Percentiles rank a stretch among this genome's conserved stretches.
Conservation (phyloP, 2,888 invertebrate species). For the Athalia cordata region DNA sequence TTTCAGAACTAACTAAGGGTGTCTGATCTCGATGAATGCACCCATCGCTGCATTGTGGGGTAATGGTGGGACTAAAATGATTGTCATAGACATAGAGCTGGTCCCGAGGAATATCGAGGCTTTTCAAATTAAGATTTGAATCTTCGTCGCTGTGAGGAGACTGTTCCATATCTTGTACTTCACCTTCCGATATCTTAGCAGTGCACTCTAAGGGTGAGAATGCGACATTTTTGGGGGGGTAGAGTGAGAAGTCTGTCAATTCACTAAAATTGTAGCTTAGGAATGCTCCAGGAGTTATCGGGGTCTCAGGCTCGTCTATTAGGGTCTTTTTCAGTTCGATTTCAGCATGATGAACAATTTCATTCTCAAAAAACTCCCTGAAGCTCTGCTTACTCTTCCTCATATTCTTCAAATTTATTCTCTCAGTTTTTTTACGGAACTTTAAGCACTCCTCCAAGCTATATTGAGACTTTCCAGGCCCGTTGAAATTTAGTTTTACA, state of each 20-base stretch:
- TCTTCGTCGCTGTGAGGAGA: neutral
- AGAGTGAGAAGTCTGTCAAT: slow-evolving; percentile 52
- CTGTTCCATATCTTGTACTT: neutral
- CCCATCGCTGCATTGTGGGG: neutral
- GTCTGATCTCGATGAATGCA: neutral
- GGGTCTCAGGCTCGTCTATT: slow-evolving; percentile 31
- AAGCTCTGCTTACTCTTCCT: slow-evolving; percentile 56
- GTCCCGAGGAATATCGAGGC: neutral
- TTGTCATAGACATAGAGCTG: slow-evolving; percentile 6
- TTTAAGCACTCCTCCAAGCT: slow-evolving; percentile 31
- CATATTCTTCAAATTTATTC: slow-evolving; percentile 57
- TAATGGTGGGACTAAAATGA: neutral
- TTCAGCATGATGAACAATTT: slow-evolving; percentile 55
- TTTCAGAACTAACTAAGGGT: neutral
- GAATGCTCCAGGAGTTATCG: slow-evolving; percentile 48
- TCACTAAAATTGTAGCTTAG: slow-evolving; percentile 50
- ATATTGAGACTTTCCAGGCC: neutral
- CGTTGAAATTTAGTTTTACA: neutral
- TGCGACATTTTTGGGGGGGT: slow-evolving; percentile 47
- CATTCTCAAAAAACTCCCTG: slow-evolving; percentile 57
- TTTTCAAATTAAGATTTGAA: neutral
- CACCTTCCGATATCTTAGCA: slow-evolving; percentile 29
- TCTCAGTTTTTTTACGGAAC: slow-evolving; percentile 43
- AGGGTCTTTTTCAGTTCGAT: slow-evolving; percentile 50
- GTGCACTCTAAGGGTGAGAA: slow-evolving; percentile 51